phyloP scores from a whole-genome alignment of 1,140 invertebrate species.

The Trichonephila clavata region DNA sequence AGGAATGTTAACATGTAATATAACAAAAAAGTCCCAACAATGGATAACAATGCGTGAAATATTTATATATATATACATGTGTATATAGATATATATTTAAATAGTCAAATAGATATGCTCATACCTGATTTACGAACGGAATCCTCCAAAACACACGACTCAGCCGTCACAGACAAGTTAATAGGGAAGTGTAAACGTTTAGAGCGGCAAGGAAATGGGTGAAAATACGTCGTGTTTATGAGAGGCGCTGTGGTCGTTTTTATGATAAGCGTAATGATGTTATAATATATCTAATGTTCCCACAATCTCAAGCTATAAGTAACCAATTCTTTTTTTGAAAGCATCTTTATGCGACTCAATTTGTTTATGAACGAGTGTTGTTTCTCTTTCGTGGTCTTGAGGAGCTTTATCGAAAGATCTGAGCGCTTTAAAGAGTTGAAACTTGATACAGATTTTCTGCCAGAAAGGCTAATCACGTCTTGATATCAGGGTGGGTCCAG shows the following conservation, averaged over 20 bases:
- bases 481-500: constrained; percentile 14
- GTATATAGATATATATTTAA: too few relatives aligned
- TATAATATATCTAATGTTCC: constrained; percentile 9
- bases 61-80: too few relatives aligned
- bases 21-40: too few relatives aligned
- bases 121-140: constrained; percentile 1
- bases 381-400: neutral
- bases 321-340: constrained; percentile 5
- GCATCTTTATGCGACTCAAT: constrained; percentile 4
- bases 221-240: constrained; percentile 16
- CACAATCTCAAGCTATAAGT: neutral
- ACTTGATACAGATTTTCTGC: constrained; percentile 22
- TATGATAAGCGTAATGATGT: constrained; percentile 3
- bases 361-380: constrained; percentile 27
- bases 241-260: constrained; percentile 20
- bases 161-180: neutral
- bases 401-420: neutral
- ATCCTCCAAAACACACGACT: constrained; percentile 5
- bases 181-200: constrained; percentile 26
- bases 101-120: neutral
- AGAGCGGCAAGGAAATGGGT: neutral
- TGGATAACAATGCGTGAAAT: too few relatives aligned
- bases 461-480: constrained; percentile 20
- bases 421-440: neutral
- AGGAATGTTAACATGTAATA: too few relatives aligned